phyloP scores from a whole-genome alignment of 2,888 invertebrate species.

The Nomada ruficornis region DNA sequence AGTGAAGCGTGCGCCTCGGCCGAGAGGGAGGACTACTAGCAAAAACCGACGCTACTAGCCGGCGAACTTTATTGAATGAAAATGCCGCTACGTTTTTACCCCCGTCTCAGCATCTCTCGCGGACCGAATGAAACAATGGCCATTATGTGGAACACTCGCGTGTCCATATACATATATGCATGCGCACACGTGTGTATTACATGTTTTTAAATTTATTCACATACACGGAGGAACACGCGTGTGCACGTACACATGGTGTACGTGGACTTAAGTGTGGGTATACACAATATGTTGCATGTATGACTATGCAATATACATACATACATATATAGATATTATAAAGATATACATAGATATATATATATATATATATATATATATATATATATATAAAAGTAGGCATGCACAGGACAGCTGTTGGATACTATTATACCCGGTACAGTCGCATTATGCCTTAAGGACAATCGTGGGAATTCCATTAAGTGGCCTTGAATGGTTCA shows the following conservation, averaged over 20 bases:
- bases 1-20: background rate
- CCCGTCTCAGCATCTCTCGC: constrained; percentile 74
- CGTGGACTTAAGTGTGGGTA: background rate
- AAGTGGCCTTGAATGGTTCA: constrained; percentile 84
- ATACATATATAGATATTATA: background rate
- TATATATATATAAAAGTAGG: constrained; percentile 37
- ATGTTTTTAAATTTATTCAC: constrained; percentile 38
- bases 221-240: constrained; percentile 7
- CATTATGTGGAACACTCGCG: constrained; percentile 78
- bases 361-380: background rate
- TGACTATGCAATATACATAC: background rate
- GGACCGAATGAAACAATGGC: constrained; percentile 79
- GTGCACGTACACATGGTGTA: constrained; percentile 42
- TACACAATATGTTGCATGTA: constrained; percentile 26
- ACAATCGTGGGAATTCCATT: constrained; percentile 84
- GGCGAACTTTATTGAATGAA: constrained; percentile 79
- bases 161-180: constrained; percentile 53
- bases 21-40: constrained; percentile 26
- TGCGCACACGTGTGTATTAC: constrained; percentile 37
- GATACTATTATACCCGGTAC: constrained; percentile 74
- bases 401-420: constrained; percentile 68
- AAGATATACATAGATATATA: background rate
- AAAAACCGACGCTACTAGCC: constrained; percentile 57
- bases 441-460: constrained; percentile 82
- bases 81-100: constrained; percentile 79